Evolutionary conservation across 2,113 vertebrate genomes (phyloP).

Genomic region (Galemys pyrenaicus): DNA sequence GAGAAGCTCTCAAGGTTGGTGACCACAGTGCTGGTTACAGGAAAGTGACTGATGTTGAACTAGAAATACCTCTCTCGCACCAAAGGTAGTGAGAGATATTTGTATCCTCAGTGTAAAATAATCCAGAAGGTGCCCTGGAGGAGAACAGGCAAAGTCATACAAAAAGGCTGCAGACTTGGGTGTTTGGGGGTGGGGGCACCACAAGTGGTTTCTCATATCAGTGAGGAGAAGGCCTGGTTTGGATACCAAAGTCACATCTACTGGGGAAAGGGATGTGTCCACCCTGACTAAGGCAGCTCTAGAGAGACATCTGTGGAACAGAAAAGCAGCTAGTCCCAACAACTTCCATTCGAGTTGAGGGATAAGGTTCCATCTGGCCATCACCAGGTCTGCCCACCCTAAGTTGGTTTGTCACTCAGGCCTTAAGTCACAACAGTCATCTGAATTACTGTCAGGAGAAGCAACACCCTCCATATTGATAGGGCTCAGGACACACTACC

Average conservation of each 20-base stretch:
- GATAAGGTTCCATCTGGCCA: not conserved
- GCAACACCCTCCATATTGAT: not conserved
- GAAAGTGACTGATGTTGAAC: not conserved
- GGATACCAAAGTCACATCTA: not conserved
- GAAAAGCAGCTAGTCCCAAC: not conserved
- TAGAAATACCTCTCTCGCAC: not conserved
- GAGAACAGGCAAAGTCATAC: not conserved
- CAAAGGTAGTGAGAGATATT: not conserved
- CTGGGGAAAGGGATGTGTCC: not conserved
- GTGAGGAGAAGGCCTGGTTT: not conserved
- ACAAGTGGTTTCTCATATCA: not conserved
- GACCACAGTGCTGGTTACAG: not conserved
- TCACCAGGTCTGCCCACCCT: not conserved
- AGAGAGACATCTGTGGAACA: not conserved
- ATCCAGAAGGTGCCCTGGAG: not conserved
- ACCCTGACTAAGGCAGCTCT: not conserved
- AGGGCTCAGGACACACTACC: not conserved
- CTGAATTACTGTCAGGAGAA: not conserved
- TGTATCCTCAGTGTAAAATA: not conserved
- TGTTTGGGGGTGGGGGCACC: not conserved
- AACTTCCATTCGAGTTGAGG: not conserved
- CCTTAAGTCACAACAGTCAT: not conserved
- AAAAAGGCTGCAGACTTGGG: not conserved
- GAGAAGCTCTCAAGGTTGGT: not conserved
- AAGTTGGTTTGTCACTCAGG: not conserved